A percentile compares a stretch with the other conserved stretches of the same genome.
Conservation (phyloP, 1,140 invertebrate species). For the Eubasilissa regina region DNA sequence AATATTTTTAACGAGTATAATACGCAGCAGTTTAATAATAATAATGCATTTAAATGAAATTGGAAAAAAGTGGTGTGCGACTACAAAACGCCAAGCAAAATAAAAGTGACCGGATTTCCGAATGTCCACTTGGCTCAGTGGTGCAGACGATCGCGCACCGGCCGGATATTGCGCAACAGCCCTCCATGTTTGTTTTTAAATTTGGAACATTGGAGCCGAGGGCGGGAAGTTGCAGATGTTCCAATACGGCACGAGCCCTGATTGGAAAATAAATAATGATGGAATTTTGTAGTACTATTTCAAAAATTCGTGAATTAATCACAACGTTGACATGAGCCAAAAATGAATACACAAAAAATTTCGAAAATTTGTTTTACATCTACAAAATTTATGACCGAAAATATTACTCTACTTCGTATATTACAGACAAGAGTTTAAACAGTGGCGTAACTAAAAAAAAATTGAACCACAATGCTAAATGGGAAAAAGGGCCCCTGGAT, state of each 20-base stretch:
- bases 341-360: no score
- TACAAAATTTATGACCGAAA: no score
- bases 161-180: slow-evolving; percentile 28
- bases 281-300: no score
- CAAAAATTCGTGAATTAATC: not conserved
- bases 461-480: no score
- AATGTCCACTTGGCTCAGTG: slow-evolving; percentile 1
- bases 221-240: slow-evolving; percentile 48
- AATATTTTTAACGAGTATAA: not conserved
- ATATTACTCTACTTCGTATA: no score
- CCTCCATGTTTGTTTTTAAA: slow-evolving; percentile 35
- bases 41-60: not conserved
- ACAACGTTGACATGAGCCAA: no score
- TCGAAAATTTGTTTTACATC: no score
- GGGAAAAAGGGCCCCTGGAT: no score
- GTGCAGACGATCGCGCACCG: not conserved
- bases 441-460: no score
- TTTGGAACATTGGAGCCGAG: slow-evolving; percentile 6
- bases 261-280: slow-evolving; percentile 17
- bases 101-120: not conserved
- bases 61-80: not conserved
- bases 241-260: slow-evolving; percentile 32
- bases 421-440: no score
- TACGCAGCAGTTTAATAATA: not conserved
- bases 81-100: not conserved